Conservation (phyloP, 2,113 vertebrate genomes). For the Romanogobio albipinnatus region DNA sequence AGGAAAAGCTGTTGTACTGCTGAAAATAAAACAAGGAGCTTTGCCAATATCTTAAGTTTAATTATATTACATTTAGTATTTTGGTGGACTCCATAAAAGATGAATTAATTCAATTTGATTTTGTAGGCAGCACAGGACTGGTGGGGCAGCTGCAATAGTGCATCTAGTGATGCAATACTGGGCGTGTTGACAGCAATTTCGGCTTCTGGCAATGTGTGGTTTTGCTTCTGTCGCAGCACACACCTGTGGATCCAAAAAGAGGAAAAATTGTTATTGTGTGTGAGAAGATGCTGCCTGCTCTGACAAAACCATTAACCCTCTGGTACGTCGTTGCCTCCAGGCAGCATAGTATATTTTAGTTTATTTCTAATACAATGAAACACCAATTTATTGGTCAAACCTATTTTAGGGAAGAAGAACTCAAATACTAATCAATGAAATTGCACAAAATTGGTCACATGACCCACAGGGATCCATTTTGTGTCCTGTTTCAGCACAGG, state of each 20-base stretch:
- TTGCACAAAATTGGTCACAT: too few species aligned
- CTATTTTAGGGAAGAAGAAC: too few species aligned
- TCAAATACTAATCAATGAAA: too few species aligned
- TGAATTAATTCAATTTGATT: neutral
- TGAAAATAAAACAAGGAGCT: neutral
- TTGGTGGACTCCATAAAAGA: neutral
- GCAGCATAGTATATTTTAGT: too few species aligned
- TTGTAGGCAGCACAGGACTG: neutral
- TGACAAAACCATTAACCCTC: neutral
- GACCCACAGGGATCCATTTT: too few species aligned
- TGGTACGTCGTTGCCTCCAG: too few species aligned
- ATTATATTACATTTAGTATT: neutral
- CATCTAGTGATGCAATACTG: slow-evolving; percentile 27
- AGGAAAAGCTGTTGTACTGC: neutral
- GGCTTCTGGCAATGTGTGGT: neutral
- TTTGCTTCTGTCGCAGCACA: neutral
- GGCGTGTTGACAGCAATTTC: slow-evolving; percentile 4
- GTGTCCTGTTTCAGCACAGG: too few species aligned
- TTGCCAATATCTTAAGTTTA: neutral
- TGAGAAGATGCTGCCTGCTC: neutral
- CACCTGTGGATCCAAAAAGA: slow-evolving; percentile 21
- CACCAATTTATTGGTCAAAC: too few species aligned
- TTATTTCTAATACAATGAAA: too few species aligned
- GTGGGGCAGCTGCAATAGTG: neutral
- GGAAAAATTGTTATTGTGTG: neutral